Evolutionary conservation across 2,888 invertebrate genomes (phyloP), one percentile per base, ranked within the genome.

Genomic region (Emmelina monodactyla): DNA sequence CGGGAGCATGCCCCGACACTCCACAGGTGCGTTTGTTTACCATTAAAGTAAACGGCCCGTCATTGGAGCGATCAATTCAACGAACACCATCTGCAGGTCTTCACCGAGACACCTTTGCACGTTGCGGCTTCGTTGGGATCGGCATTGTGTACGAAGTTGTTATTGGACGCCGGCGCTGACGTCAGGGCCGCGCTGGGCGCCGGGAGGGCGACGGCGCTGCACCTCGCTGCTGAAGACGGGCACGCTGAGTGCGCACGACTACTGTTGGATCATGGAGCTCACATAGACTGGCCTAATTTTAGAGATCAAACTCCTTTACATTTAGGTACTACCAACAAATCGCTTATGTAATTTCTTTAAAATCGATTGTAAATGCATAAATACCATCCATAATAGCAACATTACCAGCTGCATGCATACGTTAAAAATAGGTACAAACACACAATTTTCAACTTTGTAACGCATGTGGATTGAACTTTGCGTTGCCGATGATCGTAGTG

Each of bases 151-250:
- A 84, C 90, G 22, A 83, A 86, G 59, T 70, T 94, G 42, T 78
- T 95, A 14, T 72, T 93, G 38, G 85, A 84, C 37, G 83, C 89
- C 47, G 92, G 93, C 14, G 92, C 93, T 1, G 92, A 92, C 51
- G 88, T 90, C 1, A 75, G 88, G 33, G 89, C 91, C 0, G 88
- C 89, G 41, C 80, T 86, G 43, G 91, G 91, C 0, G 57, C 81
- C 1, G 85, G 85, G 14, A 84, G 87, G 51, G 85, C 89, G 34
- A 93, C 94, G 0, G 90, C 94, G 2, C 64, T 96, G 16, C 94
- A 95, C 70, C 71, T 94, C 47, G 92, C 94, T 3, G 91, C 94
- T 0, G 92, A 93, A 55, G 93, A 94, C 49, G 92, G 93, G 4
- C 90, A 89, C 53, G 85, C 85, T 1, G 88, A 90, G 44, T 92